Base-by-base conservation (phyloP, 2,888 invertebrate genomes). In the Odontocolon sp. region DNA sequence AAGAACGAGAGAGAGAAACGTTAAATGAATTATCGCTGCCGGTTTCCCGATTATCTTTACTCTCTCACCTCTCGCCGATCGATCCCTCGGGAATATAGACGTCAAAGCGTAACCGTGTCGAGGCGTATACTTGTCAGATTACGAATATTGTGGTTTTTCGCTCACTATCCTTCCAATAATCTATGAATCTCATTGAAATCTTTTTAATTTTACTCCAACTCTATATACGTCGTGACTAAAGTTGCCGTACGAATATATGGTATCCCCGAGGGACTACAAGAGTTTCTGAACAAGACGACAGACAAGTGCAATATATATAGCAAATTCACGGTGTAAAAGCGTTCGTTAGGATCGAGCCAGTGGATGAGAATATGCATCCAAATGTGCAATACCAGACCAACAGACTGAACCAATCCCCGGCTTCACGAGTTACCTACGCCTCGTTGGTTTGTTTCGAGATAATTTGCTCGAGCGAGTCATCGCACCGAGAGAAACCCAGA, bases 11-110 rank as follows among this genome's bases (percentile, higher is more conserved):
- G 64, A 50, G 28, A 45, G 68, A 33, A 45, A 52, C 31, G 63
- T 33, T 77, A 72, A 77, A 77, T 77, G 71, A 77, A 77, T 77
- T 77, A 71, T 68, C 67, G 47, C 56, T 71, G 45, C 61, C 21
- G 38, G 61, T 71, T 76, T 73, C 54, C 36, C 67, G 66, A 69
- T 69, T 68, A 74, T 63, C 68, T 61, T 68, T 68, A 68, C 40
- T 26, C 56, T 40, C 38, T 52, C 28, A 38, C 11, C 47, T 38
- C 36, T 2, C 23, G 23, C 23, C 8, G 38, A 47, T 38, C 45
- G 36, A 45, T 50, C 38, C 47, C 57, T 6, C 1, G 50, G 47
- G 57, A 38, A 33, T 3, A 36, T 47, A n/a, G n/a, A n/a, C n/a
- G n/a, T n/a, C n/a, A n/a, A n/a, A n/a, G n/a, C n/a, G n/a, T n/a